These are phyloP conservation scores for Macropodus opercularis DNA, from an alignment of 2,797 vertebrate species.

Conservation along the genomic window DNA sequence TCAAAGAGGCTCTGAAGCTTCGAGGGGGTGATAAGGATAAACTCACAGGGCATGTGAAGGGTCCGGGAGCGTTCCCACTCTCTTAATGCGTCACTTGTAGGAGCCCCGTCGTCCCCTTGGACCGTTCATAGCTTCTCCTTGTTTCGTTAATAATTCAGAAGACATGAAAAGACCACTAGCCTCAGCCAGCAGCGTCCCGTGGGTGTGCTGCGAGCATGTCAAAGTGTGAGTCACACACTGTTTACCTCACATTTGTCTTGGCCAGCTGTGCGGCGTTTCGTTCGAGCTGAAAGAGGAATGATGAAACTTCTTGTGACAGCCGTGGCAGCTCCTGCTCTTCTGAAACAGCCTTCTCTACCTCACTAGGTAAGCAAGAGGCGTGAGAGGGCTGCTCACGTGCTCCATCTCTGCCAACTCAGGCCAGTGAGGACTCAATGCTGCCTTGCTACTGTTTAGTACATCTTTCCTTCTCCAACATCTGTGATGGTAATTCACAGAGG, in stretches of 20 bases:
- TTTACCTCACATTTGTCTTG: slow-evolving; percentile 52
- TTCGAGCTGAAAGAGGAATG: slow-evolving; percentile 22
- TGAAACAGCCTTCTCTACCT: background rate
- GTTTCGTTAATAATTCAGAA: slow-evolving; percentile 61
- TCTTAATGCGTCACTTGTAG: slow-evolving; percentile 37
- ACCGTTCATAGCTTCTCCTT: slow-evolving; percentile 30
- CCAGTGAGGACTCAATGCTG: background rate
- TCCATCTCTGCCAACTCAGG: background rate
- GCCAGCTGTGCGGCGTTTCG: slow-evolving; percentile 31
- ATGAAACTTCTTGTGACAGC: slow-evolving; percentile 38
- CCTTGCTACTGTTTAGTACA: background rate
- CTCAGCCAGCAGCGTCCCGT: slow-evolving; percentile 31
- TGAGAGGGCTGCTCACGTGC: background rate
- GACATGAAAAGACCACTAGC: slow-evolving; percentile 27
- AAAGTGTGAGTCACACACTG: slow-evolving; percentile 37
- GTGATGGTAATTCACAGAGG: background rate
- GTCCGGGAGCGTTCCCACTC: slow-evolving; percentile 35
- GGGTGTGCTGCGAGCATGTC: slow-evolving; percentile 29
- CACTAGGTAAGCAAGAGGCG: slow-evolving; percentile 6
- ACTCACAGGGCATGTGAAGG: slow-evolving; percentile 54
- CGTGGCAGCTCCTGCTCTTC: background rate
- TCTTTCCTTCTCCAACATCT: background rate
- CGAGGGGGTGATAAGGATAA: slow-evolving; percentile 48
- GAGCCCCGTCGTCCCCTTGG: slow-evolving; percentile 26
- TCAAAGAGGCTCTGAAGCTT: slow-evolving; percentile 70